Evolutionary conservation across 2,888 invertebrate genomes (phyloP).

Genomic region (Seira sanloemensis): DNA sequence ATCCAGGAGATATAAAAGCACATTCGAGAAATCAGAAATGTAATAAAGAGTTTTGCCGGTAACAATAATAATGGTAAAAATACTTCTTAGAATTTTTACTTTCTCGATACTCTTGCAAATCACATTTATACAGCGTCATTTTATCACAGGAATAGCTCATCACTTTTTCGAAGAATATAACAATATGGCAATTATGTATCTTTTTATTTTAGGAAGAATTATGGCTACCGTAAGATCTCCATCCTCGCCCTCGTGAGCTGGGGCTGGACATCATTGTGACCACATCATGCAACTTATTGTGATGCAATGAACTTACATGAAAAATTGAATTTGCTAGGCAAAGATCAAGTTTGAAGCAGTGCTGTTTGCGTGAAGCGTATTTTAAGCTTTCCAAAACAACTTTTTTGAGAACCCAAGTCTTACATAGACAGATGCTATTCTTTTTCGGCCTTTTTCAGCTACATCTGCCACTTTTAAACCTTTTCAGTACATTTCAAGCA

Average conservation of each 20-base stretch:
- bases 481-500: neutral
- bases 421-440: constrained; percentile 25
- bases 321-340: neutral
- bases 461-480: constrained; percentile 16
- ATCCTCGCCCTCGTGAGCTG: neutral
- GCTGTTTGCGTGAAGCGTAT: neutral
- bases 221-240: neutral
- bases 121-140: neutral
- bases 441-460: neutral
- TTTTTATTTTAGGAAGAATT: neutral
- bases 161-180: neutral
- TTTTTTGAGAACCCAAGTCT: neutral
- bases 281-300: neutral
- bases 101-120: neutral
- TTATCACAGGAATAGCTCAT: neutral
- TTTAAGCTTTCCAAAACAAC: neutral
- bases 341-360: neutral
- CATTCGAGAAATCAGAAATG: neutral
- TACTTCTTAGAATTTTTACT: neutral
- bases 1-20: neutral
- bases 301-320: neutral
- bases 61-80: neutral
- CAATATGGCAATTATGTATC: neutral
- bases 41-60: neutral
- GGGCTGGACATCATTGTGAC: neutral